Base-by-base conservation (phyloP, 2,797 vertebrate species). In the Chaetophractus vellerosus region DNA sequence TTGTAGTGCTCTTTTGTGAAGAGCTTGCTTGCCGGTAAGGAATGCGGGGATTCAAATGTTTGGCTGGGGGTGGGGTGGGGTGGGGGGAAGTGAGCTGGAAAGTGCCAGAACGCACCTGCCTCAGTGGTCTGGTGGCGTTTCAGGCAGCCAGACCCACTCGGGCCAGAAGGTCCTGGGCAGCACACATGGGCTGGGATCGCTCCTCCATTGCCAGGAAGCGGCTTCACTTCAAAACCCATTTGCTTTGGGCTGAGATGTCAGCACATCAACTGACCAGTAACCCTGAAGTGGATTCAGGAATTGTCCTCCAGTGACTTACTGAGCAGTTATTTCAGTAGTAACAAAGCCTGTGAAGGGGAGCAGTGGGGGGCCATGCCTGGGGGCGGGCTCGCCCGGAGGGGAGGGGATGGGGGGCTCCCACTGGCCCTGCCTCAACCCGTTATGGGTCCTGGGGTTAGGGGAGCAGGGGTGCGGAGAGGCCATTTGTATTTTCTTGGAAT, bases 51-150 rank as follows among this genome's bases (percentile, higher is more conserved):
- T 76, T 76, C 71, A 36, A 15, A 57, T 10, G 50, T 38, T 2
- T 10, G 1, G 52, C 33, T 3, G 38, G 38, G 6, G 38, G 6
- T 3, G 38, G 38, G 52, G 38, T 3, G 38, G 38, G 6, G 38
- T 4, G 38, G 38, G 38, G 4, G 38, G 38, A 83, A 36, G 33
- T 6, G 61, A 59, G 26, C 28, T 33, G 18, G 48, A 63, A 68
- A 61, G 55, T 1, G 3, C 0, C 26, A 0, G 0, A 0, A 14
- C 0, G 21, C 2, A 0, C 28, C 28, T 3, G 26, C 38, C 52
- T 55, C 28, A 0, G 26, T 45, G 4, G 2, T 3, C 55, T 6
- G 2, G 28, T 9, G 15, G 45, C 36, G 7, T 16, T n/a, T 6
- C 33, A 76, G 16, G 50, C 2, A 6, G 21, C 26, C 48, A 26